Evolutionary conservation across 1,140 invertebrate genomes (phyloP).

Genomic region (Nixonia krombeini): DNA sequence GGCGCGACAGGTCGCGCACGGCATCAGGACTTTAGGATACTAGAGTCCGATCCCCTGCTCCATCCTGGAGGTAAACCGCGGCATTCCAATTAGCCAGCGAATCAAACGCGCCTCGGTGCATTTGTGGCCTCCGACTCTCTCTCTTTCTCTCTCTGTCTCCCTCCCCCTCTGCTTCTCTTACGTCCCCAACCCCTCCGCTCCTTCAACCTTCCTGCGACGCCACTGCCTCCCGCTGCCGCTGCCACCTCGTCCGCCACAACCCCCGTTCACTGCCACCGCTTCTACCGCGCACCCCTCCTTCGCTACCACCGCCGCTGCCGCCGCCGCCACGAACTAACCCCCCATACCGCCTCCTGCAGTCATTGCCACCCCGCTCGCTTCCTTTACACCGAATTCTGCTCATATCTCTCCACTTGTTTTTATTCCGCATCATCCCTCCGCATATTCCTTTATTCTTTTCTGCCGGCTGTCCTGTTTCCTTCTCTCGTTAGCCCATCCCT

Average conservation of each 20-base stretch:
- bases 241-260: conserved; percentile 8
- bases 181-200: conserved; percentile 18
- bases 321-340: too few species aligned
- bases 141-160: conserved; percentile 51
- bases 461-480: conserved; percentile 11
- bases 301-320: too few species aligned
- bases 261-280: conserved; percentile 7
- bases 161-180: conserved; percentile 27
- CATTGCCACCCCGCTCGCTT: conserved; percentile 31
- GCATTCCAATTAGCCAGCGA: conserved; percentile 72
- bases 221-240: conserved; percentile 19
- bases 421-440: conserved; percentile 26
- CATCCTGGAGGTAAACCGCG: conserved; percentile 69
- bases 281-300: neutral
- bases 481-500: neutral
- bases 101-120: conserved; percentile 71
- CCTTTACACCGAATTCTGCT: conserved; percentile 43
- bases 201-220: too few species aligned
- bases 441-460: conserved; percentile 17
- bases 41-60: conserved; percentile 59
- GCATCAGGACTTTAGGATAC: conserved; percentile 58
- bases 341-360: too few species aligned
- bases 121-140: conserved; percentile 67
- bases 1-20: too few species aligned
- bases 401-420: conserved; percentile 42